phyloP scores from a whole-genome alignment of 2,113 vertebrate species.

The Varanus salvator region DNA sequence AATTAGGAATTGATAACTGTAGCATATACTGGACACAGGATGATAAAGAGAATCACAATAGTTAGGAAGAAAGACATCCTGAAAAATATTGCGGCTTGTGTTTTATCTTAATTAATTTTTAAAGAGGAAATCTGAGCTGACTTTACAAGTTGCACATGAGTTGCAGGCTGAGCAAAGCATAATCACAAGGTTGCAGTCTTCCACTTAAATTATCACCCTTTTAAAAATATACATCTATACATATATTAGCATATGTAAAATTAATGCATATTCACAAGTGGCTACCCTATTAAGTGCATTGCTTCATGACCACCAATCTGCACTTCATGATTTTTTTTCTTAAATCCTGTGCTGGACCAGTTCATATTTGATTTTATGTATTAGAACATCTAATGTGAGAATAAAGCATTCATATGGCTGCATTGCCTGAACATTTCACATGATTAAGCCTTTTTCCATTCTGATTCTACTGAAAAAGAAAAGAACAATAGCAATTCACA shows the following conservation, averaged over 20 bases:
- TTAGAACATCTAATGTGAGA: background rate
- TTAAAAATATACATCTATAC: no score
- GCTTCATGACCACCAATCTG: background rate
- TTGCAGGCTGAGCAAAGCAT: no score
- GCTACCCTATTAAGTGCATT: background rate
- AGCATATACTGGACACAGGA: background rate
- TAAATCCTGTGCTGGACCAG: background rate
- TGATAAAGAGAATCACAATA: background rate
- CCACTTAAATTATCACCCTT: no score
- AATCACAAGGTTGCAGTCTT: no score
- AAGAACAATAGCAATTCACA: background rate
- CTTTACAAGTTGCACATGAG: no score
- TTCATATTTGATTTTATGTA: background rate
- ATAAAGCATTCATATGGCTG: background rate
- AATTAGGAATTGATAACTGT: background rate
- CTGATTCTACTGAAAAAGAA: background rate
- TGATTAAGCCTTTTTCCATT: background rate
- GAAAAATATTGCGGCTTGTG: background rate
- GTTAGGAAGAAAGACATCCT: background rate
- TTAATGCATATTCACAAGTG: no score
- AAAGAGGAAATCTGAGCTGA: background rate
- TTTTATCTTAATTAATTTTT: background rate
- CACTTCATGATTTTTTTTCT: background rate
- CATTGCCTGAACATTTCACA: background rate
- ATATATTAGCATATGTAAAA: no score